These are phyloP conservation scores for Rhamphomyia laevipes DNA, from an alignment of 2,888 invertebrate genomes.

Conservation along the genomic window DNA sequence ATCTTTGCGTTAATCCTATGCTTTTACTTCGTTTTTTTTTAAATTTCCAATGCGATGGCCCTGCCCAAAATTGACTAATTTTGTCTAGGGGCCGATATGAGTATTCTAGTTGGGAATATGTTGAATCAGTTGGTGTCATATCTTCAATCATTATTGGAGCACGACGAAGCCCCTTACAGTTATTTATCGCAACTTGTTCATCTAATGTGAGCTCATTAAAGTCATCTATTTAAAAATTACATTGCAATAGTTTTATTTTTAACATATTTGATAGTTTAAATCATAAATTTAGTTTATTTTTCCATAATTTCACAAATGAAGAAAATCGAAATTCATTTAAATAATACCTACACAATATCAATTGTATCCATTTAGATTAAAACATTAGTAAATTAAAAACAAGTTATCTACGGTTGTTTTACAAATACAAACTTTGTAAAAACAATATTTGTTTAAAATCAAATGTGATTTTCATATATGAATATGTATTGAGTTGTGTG, in stretches of 20 bases:
- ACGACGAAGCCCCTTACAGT: slow-evolving; percentile 32
- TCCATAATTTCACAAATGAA: too few species aligned
- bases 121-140: slow-evolving; percentile 43
- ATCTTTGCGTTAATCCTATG: background rate
- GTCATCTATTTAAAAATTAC: slow-evolving; percentile 23
- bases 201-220: slow-evolving; percentile 37
- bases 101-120: slow-evolving; percentile 50
- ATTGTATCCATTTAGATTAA: too few species aligned
- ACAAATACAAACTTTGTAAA: too few species aligned
- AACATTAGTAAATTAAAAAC: too few species aligned
- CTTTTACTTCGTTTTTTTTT: slow-evolving; percentile 33
- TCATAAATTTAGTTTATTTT: too few species aligned
- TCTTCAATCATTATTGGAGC: slow-evolving; percentile 41
- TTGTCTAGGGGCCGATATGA: slow-evolving; percentile 49
- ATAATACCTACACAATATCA: too few species aligned
- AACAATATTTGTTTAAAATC: background rate
- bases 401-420: too few species aligned
- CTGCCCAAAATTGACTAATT: slow-evolving; percentile 56
- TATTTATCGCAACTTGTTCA: slow-evolving; percentile 29
- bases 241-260: too few species aligned
- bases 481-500: background rate
- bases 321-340: too few species aligned
- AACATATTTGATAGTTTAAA: too few species aligned
- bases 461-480: background rate
- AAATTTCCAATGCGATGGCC: slow-evolving; percentile 73